Base-by-base conservation (phyloP, 2,113 vertebrate species). In the Halichoeres trimaculatus region DNA sequence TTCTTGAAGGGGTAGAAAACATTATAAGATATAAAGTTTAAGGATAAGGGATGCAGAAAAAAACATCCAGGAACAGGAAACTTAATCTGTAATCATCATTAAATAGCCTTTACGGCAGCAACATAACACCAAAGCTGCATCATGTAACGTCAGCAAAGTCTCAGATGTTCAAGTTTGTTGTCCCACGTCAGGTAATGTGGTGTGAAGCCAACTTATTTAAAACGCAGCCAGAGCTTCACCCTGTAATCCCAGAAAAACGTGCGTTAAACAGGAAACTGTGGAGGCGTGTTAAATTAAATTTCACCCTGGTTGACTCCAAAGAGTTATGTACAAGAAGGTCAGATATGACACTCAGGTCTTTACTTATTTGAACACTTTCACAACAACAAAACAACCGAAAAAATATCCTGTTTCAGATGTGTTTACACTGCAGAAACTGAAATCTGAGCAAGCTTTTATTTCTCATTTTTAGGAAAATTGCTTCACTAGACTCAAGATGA, bases 71-170 rank as follows among this genome's bases (percentile, higher is more conserved):
- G 14, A 4, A 14, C 14, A 45, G 7, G 1, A 14, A 30, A 30
- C 30, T 30, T 3, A 30, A 41, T 9, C 9, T n/a, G 5, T 17
- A 20, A 19, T 14, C 10, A 10, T 41, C 10, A 35, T 4, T 54
- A 60, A 47, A 23, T 6, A 17, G 24, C 17, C 6, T 70, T 10
- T 6, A 74, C 6, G 14, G n/a, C 2, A 53, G 19, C 30, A 14
- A 13, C 13, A 6, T 12, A 43, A 5, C 41, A 43, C 10, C 16
- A 14, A 12, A 16, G 8, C 9, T 2, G 23, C 34, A 23, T 81
- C 47, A 59, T 6, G 51, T 69, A 52, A 69, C 22, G 54, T 70
- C 52, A 88, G 72, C 72, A 61, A 73, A 52, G 56, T 45, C 73
- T 86, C 70, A 76, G 56, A 30, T 69, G 77, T 80, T 76, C 55